Percentiles rank a stretch among this genome's conserved stretches.
phyloP scores from a whole-genome alignment of 2,888 invertebrate species.

The Acronicta alni region DNA sequence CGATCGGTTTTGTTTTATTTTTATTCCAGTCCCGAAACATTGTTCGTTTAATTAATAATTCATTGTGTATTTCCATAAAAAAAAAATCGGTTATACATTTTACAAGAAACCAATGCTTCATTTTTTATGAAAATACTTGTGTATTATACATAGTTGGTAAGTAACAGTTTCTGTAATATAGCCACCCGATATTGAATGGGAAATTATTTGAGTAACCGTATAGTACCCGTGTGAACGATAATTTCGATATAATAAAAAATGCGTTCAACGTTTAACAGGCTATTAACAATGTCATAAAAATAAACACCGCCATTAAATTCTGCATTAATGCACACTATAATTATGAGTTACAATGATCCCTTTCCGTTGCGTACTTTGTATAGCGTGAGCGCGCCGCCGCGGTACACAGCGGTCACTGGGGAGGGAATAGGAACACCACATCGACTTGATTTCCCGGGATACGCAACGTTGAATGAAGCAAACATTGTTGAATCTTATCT shows the following conservation, averaged over 20 bases:
- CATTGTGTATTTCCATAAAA: no score
- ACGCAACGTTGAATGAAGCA: constrained; percentile 15
- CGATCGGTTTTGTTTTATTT: no score
- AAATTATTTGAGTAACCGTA: no score
- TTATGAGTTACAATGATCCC: constrained; percentile 35
- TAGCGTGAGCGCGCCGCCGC: background rate
- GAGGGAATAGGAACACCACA: constrained; percentile 4
- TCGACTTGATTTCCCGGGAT: constrained; percentile 34
- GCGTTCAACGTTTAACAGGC: background rate
- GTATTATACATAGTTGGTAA: no score
- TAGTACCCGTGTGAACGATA: no score
- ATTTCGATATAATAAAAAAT: constrained; percentile 10
- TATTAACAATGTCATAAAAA: constrained; percentile 21
- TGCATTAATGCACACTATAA: constrained; percentile 36
- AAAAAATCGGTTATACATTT: no score
- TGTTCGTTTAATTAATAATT: no score
- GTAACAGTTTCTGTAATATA: no score
- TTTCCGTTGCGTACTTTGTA: constrained; percentile 22
- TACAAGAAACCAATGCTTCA: no score
- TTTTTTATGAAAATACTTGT: no score
- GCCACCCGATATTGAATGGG: no score
- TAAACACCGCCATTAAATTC: constrained; percentile 10
- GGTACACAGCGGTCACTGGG: constrained; percentile 16
- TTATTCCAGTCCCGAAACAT: no score
- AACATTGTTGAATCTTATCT: constrained; percentile 1